Conservation (phyloP, 1,140 invertebrate genomes). For the Branchinecta lindahli region DNA sequence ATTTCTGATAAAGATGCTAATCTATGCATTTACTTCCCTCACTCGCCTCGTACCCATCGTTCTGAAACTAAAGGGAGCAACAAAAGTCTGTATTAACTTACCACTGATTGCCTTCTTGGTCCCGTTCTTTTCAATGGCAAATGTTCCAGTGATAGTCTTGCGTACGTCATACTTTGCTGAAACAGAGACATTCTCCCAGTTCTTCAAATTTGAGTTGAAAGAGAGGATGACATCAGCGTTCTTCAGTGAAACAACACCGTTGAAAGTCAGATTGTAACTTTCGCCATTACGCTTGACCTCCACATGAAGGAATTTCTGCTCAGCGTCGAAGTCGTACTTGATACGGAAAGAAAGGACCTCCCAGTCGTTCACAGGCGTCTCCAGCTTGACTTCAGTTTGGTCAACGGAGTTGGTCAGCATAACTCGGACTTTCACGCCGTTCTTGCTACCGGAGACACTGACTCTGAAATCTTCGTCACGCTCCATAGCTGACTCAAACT, state of each 20-base stretch:
- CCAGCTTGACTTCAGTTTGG: neutral
- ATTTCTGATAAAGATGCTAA: too few species aligned
- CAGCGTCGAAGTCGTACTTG: neutral
- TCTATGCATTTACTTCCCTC: too few species aligned
- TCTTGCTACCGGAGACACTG: neutral
- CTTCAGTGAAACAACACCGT: constrained; percentile 7
- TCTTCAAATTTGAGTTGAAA: neutral
- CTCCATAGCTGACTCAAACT: neutral
- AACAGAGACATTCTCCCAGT: constrained; percentile 14
- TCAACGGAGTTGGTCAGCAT: neutral
- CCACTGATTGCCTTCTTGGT: constrained; percentile 16
- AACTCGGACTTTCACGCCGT: neutral
- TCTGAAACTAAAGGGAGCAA: too few species aligned
- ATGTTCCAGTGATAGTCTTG: constrained; percentile 17
- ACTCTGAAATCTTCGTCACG: neutral
- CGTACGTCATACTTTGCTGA: constrained; percentile 22
- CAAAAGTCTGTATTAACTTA: neutral
- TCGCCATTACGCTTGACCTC: constrained; percentile 18
- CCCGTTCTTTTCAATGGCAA: constrained; percentile 20
- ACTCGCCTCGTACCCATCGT: too few species aligned
- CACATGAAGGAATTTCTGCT: neutral
- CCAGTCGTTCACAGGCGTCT: constrained; percentile 12
- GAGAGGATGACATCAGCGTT: neutral
- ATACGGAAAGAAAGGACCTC: constrained; percentile 1
- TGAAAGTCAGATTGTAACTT: constrained; percentile 16